phyloP scores from a whole-genome alignment of 2,113 vertebrate genomes.

The rabbit (Oryctolagus cuniculus) region DNA sequence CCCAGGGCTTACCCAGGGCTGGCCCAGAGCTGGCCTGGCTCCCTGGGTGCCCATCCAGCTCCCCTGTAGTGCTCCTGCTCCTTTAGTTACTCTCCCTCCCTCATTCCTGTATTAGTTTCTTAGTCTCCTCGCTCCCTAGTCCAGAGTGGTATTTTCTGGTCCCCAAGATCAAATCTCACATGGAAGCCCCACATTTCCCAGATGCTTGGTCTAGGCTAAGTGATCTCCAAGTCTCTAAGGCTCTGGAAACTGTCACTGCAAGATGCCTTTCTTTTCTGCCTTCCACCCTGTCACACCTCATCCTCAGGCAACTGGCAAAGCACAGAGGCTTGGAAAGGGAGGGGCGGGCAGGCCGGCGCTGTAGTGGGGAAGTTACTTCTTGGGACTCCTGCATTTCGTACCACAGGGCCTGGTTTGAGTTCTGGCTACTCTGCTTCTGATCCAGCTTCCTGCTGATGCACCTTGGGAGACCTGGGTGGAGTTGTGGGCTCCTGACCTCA shows the following conservation, averaged over 20 bases:
- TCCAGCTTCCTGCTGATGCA: no score
- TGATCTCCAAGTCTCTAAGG: not conserved
- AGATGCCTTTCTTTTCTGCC: not conserved
- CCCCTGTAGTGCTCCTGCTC: not conserved
- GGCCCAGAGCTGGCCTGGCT: no score
- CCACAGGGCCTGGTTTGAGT: no score
- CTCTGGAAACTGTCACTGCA: not conserved
- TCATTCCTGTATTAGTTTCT: not conserved
- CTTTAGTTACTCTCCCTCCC: not conserved
- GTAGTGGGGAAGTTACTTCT: no score
- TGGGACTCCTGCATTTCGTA: no score
- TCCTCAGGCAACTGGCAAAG: not conserved
- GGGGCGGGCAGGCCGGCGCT: no score
- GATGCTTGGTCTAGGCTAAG: not conserved
- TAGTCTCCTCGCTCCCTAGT: not conserved
- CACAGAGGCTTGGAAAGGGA: not conserved
- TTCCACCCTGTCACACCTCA: not conserved
- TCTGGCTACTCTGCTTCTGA: no score
- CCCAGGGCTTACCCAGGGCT: not conserved
- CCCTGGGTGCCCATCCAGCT: rapidly evolving
- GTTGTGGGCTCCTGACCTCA: no score
- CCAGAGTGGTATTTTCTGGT: not conserved
- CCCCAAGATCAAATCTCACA: not conserved
- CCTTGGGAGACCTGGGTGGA: no score
- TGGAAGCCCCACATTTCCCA: not conserved